A percentile compares a stretch with the other conserved stretches of the same genome.
Conservation (phyloP, 2,888 invertebrate genomes). For the Plagodis pulveraria region DNA sequence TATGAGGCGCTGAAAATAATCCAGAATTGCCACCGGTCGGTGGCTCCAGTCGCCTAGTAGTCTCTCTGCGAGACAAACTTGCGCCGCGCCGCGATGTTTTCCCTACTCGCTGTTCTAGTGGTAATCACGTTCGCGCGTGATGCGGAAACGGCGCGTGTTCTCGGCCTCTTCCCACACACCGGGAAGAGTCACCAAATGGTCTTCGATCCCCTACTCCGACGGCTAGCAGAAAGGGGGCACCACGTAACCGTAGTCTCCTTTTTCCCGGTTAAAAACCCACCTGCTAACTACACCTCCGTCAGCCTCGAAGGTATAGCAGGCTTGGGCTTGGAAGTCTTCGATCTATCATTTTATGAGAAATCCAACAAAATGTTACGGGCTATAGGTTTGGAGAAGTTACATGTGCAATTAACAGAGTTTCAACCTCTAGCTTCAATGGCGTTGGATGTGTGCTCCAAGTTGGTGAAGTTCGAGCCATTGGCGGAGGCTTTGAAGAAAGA, state of each 20-base stretch:
- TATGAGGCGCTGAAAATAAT: conserved; percentile 42
- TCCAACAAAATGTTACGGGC: conserved; percentile 46
- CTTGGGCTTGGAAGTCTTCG: conserved; percentile 63
- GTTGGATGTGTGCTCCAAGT: conserved; percentile 62
- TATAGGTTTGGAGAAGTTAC: conserved; percentile 54
- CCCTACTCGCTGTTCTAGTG: conserved; percentile 44
- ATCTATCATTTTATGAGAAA: conserved; percentile 58
- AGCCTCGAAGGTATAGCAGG: conserved; percentile 71
- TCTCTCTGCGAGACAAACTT: conserved; percentile 42
- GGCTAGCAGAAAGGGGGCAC: conserved; percentile 84
- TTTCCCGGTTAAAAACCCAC: conserved; percentile 79
- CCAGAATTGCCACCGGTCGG: conserved; percentile 8
- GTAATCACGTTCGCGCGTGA: conserved; percentile 50
- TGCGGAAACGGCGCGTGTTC: conserved; percentile 72
- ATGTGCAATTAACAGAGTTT: conserved; percentile 57
- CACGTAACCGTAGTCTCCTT: conserved; percentile 86
- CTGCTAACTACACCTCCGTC: conserved; percentile 73
- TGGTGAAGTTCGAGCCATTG: conserved; percentile 67
- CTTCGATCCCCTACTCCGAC: conserved; percentile 82
- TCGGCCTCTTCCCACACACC: conserved; percentile 85
- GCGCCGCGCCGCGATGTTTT: conserved; percentile 53
- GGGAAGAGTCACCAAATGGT: conserved; percentile 87
- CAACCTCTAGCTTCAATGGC: conserved; percentile 62
- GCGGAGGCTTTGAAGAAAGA: conserved; percentile 63
- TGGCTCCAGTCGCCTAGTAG: conserved; percentile 6